These are phyloP conservation scores for Cheirogaleus medius DNA, from an alignment of 2,113 vertebrate genomes.

Conservation along the genomic window DNA sequence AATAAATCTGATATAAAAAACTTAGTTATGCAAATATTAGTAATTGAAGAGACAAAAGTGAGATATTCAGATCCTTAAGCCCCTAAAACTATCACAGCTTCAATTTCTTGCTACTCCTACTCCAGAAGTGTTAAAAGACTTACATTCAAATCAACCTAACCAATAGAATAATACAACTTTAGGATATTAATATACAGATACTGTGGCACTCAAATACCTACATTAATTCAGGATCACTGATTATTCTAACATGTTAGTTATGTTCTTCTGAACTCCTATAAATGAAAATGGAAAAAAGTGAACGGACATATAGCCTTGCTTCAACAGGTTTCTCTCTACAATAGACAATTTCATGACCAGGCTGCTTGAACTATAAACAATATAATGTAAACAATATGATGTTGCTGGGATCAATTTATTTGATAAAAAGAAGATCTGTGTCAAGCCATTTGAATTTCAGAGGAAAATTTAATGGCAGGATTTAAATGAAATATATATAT, in stretches of 20 bases:
- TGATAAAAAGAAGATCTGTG: background rate
- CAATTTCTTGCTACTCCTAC: background rate
- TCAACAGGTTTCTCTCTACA: background rate
- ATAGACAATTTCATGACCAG: background rate
- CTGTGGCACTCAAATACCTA: background rate
- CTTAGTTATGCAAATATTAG: background rate
- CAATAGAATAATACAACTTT: background rate
- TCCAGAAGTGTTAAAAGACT: background rate
- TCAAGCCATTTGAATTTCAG: conserved; percentile 32
- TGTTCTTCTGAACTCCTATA: background rate
- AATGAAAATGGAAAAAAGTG: background rate
- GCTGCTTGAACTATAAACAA: background rate
- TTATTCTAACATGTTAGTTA: background rate
- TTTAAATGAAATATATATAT: background rate
- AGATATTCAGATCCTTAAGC: background rate
- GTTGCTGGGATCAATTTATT: background rate
- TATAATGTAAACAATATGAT: background rate
- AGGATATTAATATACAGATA: conserved; percentile 2
- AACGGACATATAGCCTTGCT: background rate
- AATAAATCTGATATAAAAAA: conserved; percentile 9
- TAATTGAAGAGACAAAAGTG: background rate
- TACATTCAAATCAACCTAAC: background rate
- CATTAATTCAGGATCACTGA: background rate
- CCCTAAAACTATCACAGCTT: background rate
- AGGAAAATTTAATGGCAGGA: conserved; percentile 13